phyloP scores from a whole-genome alignment of 2,797 vertebrate species.

The Psittacula echo region DNA sequence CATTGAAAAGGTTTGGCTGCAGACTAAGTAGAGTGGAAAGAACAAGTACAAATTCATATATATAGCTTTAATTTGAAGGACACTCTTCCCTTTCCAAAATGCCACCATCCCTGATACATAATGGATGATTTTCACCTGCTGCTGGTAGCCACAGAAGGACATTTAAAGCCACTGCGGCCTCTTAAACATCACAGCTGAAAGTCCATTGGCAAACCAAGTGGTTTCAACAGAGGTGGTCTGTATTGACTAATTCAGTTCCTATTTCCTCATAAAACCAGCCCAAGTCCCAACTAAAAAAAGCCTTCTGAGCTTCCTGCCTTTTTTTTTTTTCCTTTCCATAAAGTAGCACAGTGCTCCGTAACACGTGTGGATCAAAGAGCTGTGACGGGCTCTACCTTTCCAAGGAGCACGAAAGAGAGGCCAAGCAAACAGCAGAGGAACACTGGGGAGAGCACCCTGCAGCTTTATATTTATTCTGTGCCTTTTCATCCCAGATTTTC shows the following conservation, averaged over 20 bases:
- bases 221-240: conserved; percentile 22
- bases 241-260: conserved; percentile 29
- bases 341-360: background rate
- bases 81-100: background rate
- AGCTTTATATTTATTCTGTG: conserved; percentile 85
- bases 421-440: conserved; percentile 62
- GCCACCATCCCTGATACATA: background rate
- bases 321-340: background rate
- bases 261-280: conserved; percentile 51
- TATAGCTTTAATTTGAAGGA: background rate
- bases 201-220: background rate
- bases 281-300: conserved; percentile 57
- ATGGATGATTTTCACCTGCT: conserved; percentile 27
- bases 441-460: conserved; percentile 74
- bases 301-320: conserved; percentile 52
- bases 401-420: conserved; percentile 75
- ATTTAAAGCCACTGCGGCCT: background rate
- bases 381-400: conserved; percentile 73
- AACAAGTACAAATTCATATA: background rate
- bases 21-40: background rate
- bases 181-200: conserved; percentile 19
- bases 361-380: conserved; percentile 78
- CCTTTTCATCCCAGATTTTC: conserved; percentile 86
- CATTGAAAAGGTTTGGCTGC: background rate
- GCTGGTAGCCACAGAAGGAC: background rate